Evolutionary conservation across 1,140 invertebrate species (phyloP), one percentile per base, ranked within the genome.

Genomic region (Zaprionus kolodkinae): DNA sequence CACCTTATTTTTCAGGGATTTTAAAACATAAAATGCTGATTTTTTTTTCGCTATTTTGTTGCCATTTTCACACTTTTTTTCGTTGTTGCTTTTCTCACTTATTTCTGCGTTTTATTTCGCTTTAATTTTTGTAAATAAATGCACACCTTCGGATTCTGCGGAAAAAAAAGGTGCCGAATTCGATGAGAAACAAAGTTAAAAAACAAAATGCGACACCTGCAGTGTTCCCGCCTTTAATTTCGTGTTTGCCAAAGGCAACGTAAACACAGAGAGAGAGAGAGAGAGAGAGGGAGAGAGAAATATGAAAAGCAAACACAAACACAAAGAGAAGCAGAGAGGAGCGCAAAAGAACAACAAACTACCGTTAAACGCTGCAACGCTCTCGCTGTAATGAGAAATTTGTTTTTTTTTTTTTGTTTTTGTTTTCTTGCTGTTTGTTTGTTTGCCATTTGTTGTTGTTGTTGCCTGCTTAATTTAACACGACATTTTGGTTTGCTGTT

Each of bases 371-470:
- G 36, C 43, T 50, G 65, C 12, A 76, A 65, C 12, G 33, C 63
- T 64, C 64, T 72, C 45, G 60, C 73, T 72, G 68, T 89, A 89
- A 84, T 88, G 71, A 89, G 85, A n/a, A n/a, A n/a, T n/a, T n/a
- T n/a, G n/a, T n/a, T n/a, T n/a, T n/a, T 81, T 88, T 78, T 62
- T 48, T 11, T 56, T 43, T 43, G n/a, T n/a, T n/a, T n/a, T n/a
- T 81, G n/a, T 78, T 81, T 73, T 78, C 74, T 78, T 71, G 81
- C 88, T 10, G 80, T 79, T 73, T 79, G 72, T 79, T 87, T 85
- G 82, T 65, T 64, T 52, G 68, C 62, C 69, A 73, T 84, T 84
- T 84, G 81, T 84, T 74, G 21, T 84, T 74, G 21, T 21, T 21
- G 67, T 75, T 64, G 54, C 57, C 33, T 61, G 69, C 61, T 72